Base-by-base conservation (phyloP, 2,888 invertebrate species). In the Silvanus unidentatus region DNA sequence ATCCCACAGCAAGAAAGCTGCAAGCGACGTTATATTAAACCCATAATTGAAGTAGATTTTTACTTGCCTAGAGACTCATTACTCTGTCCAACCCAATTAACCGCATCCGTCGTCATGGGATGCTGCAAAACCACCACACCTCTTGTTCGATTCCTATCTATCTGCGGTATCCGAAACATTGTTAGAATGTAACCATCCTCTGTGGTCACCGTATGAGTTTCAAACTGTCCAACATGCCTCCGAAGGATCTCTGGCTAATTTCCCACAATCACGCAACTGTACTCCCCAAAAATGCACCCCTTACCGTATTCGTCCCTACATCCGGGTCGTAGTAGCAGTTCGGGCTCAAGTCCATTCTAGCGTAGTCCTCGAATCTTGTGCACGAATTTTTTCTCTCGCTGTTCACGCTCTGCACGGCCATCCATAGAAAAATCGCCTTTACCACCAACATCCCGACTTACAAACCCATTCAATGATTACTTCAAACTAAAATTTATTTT, bases 1-100 rank as follows among this genome's bases (percentile, higher is more conserved):
- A 22, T 39, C 29, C 43, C 44, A 44, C 10, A 52, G 37, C 10
- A 40, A 10, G 29, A 52, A 40, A 22, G 52, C 52, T 52, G 30
- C 29, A 50, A 42, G 4, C 2, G 16, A 39, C 14, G 29, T 16
- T 40, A 11, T 13, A 40, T 16, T 40, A 28, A 38, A 16, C 8
- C 8, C 8, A 5, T 22, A 5, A 22, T 22, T 22, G 5, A 4
- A 5, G 12, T 11, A 32, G 4, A 8, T 32, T 32, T 32, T 12
- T 12, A 9, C 32, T 32, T 32, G 32, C 32, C 39, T 8, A 27
- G 8, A 22, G 39, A 39, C 3, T 22, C 28, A 11, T 39, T 39
- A 11, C 27, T 16, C n/a, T 39, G 39, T 16, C 27, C 27, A 3
- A 39, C 22, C 39, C 39, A 39, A 8, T 15, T 16, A 14, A 14